Base-by-base conservation (phyloP, 2,113 vertebrate genomes). In the Redunca redunca region DNA sequence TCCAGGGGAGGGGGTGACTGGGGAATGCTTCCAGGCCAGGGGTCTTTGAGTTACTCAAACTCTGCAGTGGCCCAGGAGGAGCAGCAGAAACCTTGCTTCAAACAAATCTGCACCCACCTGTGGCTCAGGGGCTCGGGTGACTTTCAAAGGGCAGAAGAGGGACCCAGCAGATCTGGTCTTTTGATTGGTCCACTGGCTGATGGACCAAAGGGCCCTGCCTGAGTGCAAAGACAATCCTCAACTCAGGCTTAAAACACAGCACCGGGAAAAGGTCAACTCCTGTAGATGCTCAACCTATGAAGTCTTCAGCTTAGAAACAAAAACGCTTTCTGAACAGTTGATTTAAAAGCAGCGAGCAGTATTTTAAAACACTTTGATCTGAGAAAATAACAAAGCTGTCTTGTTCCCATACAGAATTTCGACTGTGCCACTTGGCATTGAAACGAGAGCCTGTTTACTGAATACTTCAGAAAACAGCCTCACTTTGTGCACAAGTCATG, bases 291-390 rank as follows among this genome's bases (percentile, higher is more conserved):
- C 89, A 53, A 43, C 7, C 53, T 48, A 55, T 21, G 11, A 91
- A 25, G 48, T 33, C 83, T 91, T 94, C 4, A 88, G 28, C 77
- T n/a, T 60, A 83, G 87, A 83, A 81, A 26, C 40, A 85, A 82
- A 88, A 82, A 46, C 5, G 8, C 12, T 82, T 83, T 92, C 80
- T 40, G 15, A 90, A 60, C 19, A 67, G 78, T 19, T n/a, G 46
- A 85, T 88, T 91, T 77, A 21, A 78, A 95, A 81, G 83, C 40
- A 86, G 16, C 14, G 62, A 90, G 83, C 6, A 16, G 52, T 30
- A 86, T 86, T 90, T 96, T 74, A 89, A 80, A 93, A 96, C 16
- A 74, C 53, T 90, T n/a, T n/a, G 60, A 86, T 60, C 40, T 86
- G 71, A 21, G 67, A 92, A 91, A 95, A 53, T 40, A 94, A 60